Conservation (phyloP, 2,113 vertebrate genomes). For the Potamarius usumacintae region DNA sequence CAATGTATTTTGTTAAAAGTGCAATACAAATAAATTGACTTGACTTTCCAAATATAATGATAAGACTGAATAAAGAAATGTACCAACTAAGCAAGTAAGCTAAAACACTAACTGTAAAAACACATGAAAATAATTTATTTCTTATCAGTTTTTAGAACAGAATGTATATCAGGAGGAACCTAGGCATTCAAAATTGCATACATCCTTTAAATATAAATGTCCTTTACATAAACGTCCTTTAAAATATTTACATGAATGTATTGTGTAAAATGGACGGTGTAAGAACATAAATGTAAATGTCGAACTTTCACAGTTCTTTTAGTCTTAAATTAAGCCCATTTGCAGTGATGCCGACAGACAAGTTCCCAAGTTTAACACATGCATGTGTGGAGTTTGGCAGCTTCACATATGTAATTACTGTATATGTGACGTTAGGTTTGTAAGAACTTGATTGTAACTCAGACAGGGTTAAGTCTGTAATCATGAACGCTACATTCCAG, state of each 20-base stretch:
- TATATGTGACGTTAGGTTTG: slow-evolving; percentile 58
- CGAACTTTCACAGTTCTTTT: not conserved
- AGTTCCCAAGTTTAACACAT: slow-evolving; percentile 2
- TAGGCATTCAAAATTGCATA: no score
- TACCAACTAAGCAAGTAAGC: not conserved
- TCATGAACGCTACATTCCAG: slow-evolving; percentile 64
- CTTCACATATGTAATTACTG: slow-evolving; percentile 69
- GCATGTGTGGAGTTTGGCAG: slow-evolving; percentile 63
- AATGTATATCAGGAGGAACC: not conserved
- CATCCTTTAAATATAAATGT: no score
- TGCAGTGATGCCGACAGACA: not conserved
- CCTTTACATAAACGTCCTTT: not conserved
- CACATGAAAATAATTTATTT: not conserved
- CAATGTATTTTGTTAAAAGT: no score
- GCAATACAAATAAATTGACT: no score
- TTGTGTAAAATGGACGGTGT: not conserved
- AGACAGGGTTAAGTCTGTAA: slow-evolving; percentile 67
- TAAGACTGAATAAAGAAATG: not conserved
- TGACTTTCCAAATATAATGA: not conserved
- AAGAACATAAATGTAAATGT: not conserved
- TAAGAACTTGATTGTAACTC: slow-evolving; percentile 65
- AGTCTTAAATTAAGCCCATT: not conserved
- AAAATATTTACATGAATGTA: not conserved
- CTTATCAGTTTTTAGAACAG: not conserved
- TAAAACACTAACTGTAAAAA: not conserved